A percentile compares a stretch with the other conserved stretches of the same genome.
Evolutionary conservation across 2,888 invertebrate species (phyloP).

Genomic region (Lysandra bellargus): DNA sequence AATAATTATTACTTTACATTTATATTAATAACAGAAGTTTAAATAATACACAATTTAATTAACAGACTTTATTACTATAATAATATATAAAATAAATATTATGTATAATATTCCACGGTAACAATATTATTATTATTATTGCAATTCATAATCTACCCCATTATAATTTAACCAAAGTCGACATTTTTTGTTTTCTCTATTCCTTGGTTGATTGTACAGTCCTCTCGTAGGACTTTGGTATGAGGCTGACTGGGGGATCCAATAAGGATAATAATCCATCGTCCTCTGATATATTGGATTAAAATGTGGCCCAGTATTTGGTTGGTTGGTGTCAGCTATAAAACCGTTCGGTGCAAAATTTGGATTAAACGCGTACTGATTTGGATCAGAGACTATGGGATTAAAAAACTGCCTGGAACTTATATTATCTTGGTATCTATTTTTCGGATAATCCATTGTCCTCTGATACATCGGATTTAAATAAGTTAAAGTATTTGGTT

Average conservation of each 20-base stretch:
- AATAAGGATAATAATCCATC: background rate
- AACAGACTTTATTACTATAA: background rate
- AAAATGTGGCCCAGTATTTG: background rate
- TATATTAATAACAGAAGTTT: background rate
- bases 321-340: background rate
- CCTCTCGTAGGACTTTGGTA: slow-evolving; percentile 35
- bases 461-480: slow-evolving; percentile 2
- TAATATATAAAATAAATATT: too few species aligned
- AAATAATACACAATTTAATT: background rate
- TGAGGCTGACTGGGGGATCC: background rate
- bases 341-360: background rate
- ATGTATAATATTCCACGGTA: background rate
- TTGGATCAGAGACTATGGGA: background rate
- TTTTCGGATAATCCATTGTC: background rate
- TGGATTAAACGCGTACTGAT: background rate
- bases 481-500: background rate
- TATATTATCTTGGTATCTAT: slow-evolving; percentile 10
- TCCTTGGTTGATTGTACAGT: background rate
- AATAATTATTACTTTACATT: background rate
- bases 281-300: background rate
- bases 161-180: slow-evolving; percentile 63
- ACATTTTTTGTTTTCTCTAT: slow-evolving; percentile 52
- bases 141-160: slow-evolving; percentile 63
- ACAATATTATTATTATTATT: slow-evolving; percentile 42
- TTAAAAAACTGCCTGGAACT: background rate